Base-by-base conservation (phyloP, 1,140 invertebrate species). In the Drosophila erecta region DNA sequence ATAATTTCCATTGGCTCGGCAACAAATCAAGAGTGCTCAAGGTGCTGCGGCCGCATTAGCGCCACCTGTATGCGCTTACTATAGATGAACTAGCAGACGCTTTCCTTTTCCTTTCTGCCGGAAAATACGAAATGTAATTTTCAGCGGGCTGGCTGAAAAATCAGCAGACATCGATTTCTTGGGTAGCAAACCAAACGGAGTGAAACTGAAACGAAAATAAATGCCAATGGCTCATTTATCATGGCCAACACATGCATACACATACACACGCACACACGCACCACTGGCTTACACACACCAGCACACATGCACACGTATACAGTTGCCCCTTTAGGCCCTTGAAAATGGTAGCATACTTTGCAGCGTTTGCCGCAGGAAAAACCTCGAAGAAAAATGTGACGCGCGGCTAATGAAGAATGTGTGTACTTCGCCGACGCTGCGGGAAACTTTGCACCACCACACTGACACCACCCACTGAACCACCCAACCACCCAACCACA, bases 181-280 rank as follows among this genome's bases (percentile, higher is more conserved):
- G 51, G 33, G 41, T 33, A 49, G 56, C 58, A 47, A 47, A 62
- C 56, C 44, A 79, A 74, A 57, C 46, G 65, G 71, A 78, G 79
- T 79, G 76, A 79, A 79, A 79, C 76, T 79, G 77, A 79, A 79
- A 79, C 76, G 76, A 79, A 75, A 79, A 79, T 79, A 79, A 74
- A 79, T 79, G 77, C 77, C 77, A 79, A 80, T 69, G 77, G 47
- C 77, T 79, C 76, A 79, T 79, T 79, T 79, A 79, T 79, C 77
- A 79, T 78, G 66, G 76, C 47, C 59, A 35, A 41, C 24, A 70
- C 40, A 43, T 35, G 30, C 40, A 49, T 38, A 51, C 43, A 56
- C 40, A 38, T 8, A 59, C 15, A 55, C 40, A 44, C 38, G 15
- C 30, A 27, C 53, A 30, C 24, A 58, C 37, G 3, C 37, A 6